Conservation (phyloP, 2,888 invertebrate species). For the Stictocephala bisonia region DNA sequence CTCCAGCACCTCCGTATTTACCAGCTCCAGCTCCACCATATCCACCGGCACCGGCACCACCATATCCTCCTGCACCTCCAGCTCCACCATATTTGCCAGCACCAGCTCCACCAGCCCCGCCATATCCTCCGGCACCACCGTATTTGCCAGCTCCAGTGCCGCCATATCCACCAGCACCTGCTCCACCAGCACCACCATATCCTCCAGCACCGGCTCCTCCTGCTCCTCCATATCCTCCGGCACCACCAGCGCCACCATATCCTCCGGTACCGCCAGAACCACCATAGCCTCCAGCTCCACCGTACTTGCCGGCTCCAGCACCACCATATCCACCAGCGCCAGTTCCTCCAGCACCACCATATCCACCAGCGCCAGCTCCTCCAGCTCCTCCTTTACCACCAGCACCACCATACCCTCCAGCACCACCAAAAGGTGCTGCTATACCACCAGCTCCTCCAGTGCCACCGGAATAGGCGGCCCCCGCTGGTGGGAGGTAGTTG, state of each 20-base stretch:
- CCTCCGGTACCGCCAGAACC: slow-evolving; percentile 28
- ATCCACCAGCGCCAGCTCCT: background rate
- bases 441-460: slow-evolving; percentile 44
- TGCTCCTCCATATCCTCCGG: slow-evolving; percentile 20
- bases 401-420: slow-evolving; percentile 33
- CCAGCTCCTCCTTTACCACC: slow-evolving; percentile 45
- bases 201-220: slow-evolving; percentile 42
- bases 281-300: slow-evolving; percentile 60
- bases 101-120: slow-evolving; percentile 43
- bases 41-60: slow-evolving; percentile 32
- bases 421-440: slow-evolving; percentile 46
- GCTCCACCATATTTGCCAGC: slow-evolving; percentile 47
- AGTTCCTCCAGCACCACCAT: slow-evolving; percentile 13
- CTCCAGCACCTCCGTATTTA: slow-evolving; percentile 59
- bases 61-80: slow-evolving; percentile 34
- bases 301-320: slow-evolving; percentile 24
- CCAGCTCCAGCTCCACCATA: slow-evolving; percentile 46
- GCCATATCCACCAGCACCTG: slow-evolving; percentile 39
- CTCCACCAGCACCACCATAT: slow-evolving; percentile 36
- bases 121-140: slow-evolving; percentile 1
- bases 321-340: slow-evolving; percentile 22
- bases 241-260: slow-evolving; percentile 52
- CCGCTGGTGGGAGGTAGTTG: slow-evolving; percentile 55
- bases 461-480: slow-evolving; percentile 53
- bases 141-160: slow-evolving; percentile 31